Base-by-base conservation (phyloP, 2,797 vertebrate species). In the Siniperca undulata region DNA sequence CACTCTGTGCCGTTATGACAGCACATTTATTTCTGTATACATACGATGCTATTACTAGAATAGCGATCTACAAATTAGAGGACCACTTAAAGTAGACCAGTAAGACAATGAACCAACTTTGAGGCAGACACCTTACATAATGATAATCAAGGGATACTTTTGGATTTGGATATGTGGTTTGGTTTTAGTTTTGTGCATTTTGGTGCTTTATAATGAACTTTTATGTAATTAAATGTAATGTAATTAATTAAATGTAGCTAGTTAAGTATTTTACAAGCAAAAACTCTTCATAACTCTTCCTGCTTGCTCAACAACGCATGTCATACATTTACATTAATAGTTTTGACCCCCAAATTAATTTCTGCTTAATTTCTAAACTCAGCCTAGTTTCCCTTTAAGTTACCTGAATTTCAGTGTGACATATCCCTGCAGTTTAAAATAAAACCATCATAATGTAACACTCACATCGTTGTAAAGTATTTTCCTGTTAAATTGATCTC, bases 401-500 rank as follows among this genome's bases (percentile, higher is more conserved):
- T 46, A 61, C 16, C 17, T 50, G 30, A 71, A 70, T 77, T 52
- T 65, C 42, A 8, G n/a, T 22, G 42, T 11, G 16, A 0, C 34
- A 8, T 4, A 38, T 73, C n/a, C n/a, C 40, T 7, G 34, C 52
- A 40, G 44, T 40, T 76, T 20, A 65, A 42, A 38, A 56, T 66
- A 9, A 44, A 42, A 48, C 16, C 36, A 56, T 53, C 7, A 64
- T 22, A 48, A 73, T 40, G 11, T 66, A 44, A 19, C 44, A 34
- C 38, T 58, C 17, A 8, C 22, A 40, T 68, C 61, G 30, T 11
- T 71, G 50, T 69, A 24, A 59, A 77, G 73, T 40, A 62, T 61
- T 67, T 75, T 74, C 17, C n/a, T 81, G 70, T 66, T 80, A 27
- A 75, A 81, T 56, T 20, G 30, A 80, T 80, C 36, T 52, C 59